Conservation (phyloP, 2,797 vertebrate species). For the Oryzias sinensis region DNA sequence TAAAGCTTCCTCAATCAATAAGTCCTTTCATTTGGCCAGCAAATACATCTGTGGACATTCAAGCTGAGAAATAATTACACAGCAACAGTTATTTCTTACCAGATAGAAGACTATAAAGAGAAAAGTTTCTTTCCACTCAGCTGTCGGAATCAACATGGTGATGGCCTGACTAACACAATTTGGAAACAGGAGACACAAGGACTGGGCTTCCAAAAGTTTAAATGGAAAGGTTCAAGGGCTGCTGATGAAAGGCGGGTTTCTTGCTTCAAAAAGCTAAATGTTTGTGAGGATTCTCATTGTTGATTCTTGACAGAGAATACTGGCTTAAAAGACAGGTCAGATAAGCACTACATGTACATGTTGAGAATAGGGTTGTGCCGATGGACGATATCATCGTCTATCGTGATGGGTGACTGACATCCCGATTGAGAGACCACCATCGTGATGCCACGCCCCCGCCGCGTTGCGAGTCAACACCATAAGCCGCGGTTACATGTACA, state of each 20-base stretch:
- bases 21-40: slow-evolving; percentile 57
- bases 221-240: slow-evolving; percentile 34
- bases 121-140: slow-evolving; percentile 68
- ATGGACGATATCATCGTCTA: no score
- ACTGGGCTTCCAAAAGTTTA: slow-evolving; percentile 16
- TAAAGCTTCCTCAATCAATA: slow-evolving; percentile 75
- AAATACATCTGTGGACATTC: slow-evolving; percentile 70
- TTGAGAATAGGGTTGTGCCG: no score
- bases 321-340: no score
- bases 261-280: slow-evolving; percentile 20
- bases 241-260: slow-evolving; percentile 24
- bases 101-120: slow-evolving; percentile 64
- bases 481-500: no score
- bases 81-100: slow-evolving; percentile 69
- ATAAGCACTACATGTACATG: no score
- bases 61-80: slow-evolving; percentile 80
- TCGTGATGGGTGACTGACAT: no score
- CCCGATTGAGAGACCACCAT: no score
- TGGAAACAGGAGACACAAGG: slow-evolving; percentile 32
- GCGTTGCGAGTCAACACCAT: no score
- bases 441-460: no score
- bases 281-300: no score
- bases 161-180: slow-evolving; percentile 57
- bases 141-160: slow-evolving; percentile 68
- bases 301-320: no score